Conservation (phyloP, 2,113 vertebrate genomes). For the Lamprotornis superbus region DNA sequence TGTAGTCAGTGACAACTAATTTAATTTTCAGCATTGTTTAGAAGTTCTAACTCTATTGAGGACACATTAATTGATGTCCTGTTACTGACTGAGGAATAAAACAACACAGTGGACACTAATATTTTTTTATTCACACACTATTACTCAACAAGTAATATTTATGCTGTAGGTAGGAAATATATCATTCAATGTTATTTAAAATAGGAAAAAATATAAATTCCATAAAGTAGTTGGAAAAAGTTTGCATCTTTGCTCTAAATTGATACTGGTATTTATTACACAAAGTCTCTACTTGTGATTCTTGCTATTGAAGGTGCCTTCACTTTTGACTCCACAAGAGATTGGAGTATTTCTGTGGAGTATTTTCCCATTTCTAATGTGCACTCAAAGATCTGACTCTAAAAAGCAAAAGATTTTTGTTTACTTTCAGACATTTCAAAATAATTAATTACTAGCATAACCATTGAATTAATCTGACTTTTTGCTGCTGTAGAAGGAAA, state of each 20-base stretch:
- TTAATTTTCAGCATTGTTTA: neutral
- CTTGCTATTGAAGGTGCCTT: neutral
- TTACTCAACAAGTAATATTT: neutral
- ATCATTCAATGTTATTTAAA: neutral
- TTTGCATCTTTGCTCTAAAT: neutral
- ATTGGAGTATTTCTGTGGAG: neutral
- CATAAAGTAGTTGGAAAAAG: neutral
- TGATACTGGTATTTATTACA: neutral
- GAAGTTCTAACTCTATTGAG: neutral
- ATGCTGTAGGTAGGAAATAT: neutral
- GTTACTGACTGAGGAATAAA: neutral
- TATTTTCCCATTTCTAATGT: neutral
- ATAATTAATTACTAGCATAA: conserved; percentile 37
- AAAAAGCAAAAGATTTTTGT: conserved; percentile 31
- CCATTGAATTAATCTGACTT: conserved; percentile 27
- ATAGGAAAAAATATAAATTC: neutral
- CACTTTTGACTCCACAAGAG: neutral
- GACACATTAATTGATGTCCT: neutral
- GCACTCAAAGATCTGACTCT: neutral
- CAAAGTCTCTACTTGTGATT: neutral
- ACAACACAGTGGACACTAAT: neutral
- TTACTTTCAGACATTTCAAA: conserved; percentile 51
- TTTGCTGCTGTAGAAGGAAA: conserved; percentile 25
- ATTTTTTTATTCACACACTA: neutral
- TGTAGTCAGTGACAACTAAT: neutral